Base-by-base conservation (phyloP, 1,140 invertebrate species). In the Euborellia annulipes region DNA sequence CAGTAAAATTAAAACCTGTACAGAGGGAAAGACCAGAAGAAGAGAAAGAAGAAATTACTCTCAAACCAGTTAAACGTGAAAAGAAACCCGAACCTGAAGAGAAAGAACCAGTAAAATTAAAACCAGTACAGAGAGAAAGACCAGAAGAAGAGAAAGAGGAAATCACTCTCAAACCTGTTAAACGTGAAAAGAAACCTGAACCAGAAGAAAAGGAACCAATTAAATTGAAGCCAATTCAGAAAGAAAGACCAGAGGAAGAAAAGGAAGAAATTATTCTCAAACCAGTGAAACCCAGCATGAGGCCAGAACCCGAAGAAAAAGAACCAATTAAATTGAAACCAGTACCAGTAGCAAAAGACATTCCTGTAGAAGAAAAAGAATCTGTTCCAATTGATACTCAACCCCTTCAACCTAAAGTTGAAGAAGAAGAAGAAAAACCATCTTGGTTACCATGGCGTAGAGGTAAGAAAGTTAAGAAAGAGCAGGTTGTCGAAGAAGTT, bases 51-150 rank as follows among this genome's bases (percentile, higher is more conserved):
- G 47, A 49, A 43, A 34, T 45, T 22, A 6, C 16, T n/a, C 27
- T 47, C 9, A 49, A 50, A 45, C 58, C 57, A 43, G 36, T 45
- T 32, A 14, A 27, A 30, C 8, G 50, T 54, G 44, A 39, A 52
- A 36, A 17, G 45, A 21, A 30, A 50, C 52, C 59, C 48, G 45
- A 55, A 54, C 57, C 54, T 43, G 50, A 49, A 36, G 50, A 55
- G 37, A 48, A 47, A 13, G 55, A 58, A 50, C 53, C 54, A 44
- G 44, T 53, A 3, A 32, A 46, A 21, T 41, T 57, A 17, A 57
- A 61, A 50, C 54, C 54, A 34, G 38, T 54, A 27, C 43, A 50
- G 9, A 62, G 61, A 51, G 53, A 50, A 18, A 46, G 46, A 36
- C 50, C 50, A 37, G 54, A 61, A 46, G 41, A 45, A 22, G 30